Conservation (phyloP, 1,140 invertebrate species). For the Anoplolepis gracilipes region DNA sequence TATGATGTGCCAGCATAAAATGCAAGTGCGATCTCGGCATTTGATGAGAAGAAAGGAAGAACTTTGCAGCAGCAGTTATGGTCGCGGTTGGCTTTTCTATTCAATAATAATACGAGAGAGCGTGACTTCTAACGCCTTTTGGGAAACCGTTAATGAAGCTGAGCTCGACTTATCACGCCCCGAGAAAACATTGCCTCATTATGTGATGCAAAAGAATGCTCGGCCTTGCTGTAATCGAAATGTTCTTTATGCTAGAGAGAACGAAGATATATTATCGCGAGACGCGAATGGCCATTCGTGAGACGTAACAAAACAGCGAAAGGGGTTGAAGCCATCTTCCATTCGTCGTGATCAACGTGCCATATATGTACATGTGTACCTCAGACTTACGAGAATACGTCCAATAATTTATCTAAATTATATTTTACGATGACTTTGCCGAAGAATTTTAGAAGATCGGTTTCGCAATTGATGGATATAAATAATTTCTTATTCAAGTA, state of each 20-base stretch:
- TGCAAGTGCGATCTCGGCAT: background rate
- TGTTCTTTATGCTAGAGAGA: conserved; percentile 28
- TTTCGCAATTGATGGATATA: background rate
- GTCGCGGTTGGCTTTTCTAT: background rate
- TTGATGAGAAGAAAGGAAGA: background rate
- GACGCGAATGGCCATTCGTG: background rate
- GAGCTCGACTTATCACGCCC: conserved; percentile 48
- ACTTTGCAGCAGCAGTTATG: background rate
- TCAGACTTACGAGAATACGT: background rate
- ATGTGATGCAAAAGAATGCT: conserved; percentile 11
- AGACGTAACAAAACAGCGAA: background rate
- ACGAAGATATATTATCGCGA: conserved; percentile 49
- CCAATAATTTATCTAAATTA: conserved; percentile 24
- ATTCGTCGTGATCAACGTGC: conserved; percentile 13
- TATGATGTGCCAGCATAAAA: background rate
- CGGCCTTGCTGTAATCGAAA: conserved; percentile 36
- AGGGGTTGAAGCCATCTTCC: background rate
- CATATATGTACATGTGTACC: background rate
- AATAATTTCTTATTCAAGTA: background rate
- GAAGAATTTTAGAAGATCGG: conserved; percentile 6
- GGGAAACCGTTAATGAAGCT: conserved; percentile 63
- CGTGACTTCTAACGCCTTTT: conserved; percentile 19
- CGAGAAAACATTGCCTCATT: conserved; percentile 63
- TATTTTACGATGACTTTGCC: background rate
- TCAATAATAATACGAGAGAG: background rate